These are phyloP conservation scores for Oryzias sinensis DNA, from an alignment of 2,797 vertebrate species.

Conservation along the genomic window DNA sequence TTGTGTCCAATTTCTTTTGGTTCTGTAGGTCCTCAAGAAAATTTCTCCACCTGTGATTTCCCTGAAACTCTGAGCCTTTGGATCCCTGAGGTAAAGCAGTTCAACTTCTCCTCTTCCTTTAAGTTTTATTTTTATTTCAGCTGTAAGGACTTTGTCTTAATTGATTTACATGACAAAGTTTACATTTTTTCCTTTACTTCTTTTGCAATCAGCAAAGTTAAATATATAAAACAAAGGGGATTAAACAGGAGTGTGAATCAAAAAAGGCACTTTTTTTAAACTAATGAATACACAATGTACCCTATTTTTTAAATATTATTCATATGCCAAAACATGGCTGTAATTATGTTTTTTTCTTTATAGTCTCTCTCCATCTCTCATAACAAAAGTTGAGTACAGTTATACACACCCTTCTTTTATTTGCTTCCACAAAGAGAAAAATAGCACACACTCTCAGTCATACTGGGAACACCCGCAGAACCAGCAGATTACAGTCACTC, in stretches of 20 bases:
- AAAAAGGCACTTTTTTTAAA: constrained; percentile 2
- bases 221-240: neutral
- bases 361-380: constrained; percentile 7
- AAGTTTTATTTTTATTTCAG: neutral
- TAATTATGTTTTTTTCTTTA: constrained; percentile 14
- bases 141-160: neutral
- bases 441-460: constrained; percentile 5
- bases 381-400: neutral
- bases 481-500: constrained; percentile 21
- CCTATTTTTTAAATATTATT: constrained; percentile 22
- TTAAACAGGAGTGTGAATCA: no score
- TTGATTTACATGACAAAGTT: no score
- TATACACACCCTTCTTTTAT: constrained; percentile 13
- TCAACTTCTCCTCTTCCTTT: constrained; percentile 4
- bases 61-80: constrained; percentile 56
- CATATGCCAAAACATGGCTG: constrained; percentile 36
- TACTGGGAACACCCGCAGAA: constrained; percentile 20
- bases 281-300: constrained; percentile 32
- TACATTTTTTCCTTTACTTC: neutral
- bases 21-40: constrained; percentile 82
- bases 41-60: constrained; percentile 85
- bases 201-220: neutral
- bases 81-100: constrained; percentile 73
- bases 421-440: constrained; percentile 17
- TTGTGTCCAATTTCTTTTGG: constrained; percentile 56